Evolutionary conservation across 2,888 invertebrate genomes (phyloP).

Genomic region (Chrysolina haemoptera): DNA sequence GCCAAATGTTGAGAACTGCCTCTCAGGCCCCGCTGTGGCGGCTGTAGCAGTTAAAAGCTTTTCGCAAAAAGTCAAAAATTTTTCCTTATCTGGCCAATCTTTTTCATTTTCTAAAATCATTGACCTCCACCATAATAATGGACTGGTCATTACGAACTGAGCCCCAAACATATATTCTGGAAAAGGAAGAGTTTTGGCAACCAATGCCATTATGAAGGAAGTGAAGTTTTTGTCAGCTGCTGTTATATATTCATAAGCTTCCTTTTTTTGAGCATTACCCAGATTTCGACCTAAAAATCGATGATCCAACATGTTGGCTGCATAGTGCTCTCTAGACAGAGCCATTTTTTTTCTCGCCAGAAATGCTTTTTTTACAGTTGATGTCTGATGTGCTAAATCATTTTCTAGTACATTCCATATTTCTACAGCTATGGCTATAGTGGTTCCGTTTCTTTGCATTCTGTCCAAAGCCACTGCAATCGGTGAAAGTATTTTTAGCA

Average conservation of each 20-base stretch:
- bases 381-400: conserved; percentile 44
- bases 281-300: conserved; percentile 40
- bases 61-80: conserved; percentile 25
- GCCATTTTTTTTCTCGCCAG: conserved; percentile 36
- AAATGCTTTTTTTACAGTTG: conserved; percentile 36
- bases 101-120: conserved; percentile 21
- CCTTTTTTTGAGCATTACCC: conserved; percentile 33
- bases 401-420: conserved; percentile 48
- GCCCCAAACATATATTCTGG: conserved; percentile 36
- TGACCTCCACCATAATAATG: conserved; percentile 39
- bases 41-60: conserved; percentile 23
- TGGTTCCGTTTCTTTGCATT: conserved; percentile 38
- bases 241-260: conserved; percentile 37
- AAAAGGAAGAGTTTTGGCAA: conserved; percentile 32
- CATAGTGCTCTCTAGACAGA: conserved; percentile 36
- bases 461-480: conserved; percentile 41
- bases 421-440: conserved; percentile 39
- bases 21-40: conserved; percentile 27
- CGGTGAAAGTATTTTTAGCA: conserved; percentile 34
- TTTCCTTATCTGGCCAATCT: conserved; percentile 28
- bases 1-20: conserved; percentile 23
- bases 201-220: conserved; percentile 38
- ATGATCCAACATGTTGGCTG: conserved; percentile 44
- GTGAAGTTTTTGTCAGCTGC: conserved; percentile 31
- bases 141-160: conserved; percentile 31